phyloP scores from a whole-genome alignment of 1,140 invertebrate genomes.

The Tenebrio molitor region DNA sequence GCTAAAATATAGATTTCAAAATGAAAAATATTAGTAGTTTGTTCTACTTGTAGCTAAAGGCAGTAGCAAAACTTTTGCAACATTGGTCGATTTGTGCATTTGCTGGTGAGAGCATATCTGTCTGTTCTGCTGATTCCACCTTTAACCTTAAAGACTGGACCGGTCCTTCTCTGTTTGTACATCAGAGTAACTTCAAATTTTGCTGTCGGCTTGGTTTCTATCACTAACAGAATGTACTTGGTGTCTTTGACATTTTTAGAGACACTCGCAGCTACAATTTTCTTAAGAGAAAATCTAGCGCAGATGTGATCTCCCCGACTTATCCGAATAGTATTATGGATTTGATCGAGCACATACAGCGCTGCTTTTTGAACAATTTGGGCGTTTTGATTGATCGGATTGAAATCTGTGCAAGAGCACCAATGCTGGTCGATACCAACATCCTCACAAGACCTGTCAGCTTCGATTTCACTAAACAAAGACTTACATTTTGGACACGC shows the following conservation, averaged over 20 bases:
- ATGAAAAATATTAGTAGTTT: no score
- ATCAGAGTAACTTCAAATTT: constrained; percentile 58
- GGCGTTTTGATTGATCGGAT: constrained; percentile 63
- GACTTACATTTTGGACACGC: constrained; percentile 77
- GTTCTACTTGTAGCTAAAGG: no score
- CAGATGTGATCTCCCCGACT: constrained; percentile 65
- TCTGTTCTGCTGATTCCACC: constrained; percentile 75
- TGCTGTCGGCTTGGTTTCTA: constrained; percentile 58
- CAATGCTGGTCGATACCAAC: constrained; percentile 81
- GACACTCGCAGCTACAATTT: constrained; percentile 45
- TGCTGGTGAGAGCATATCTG: constrained; percentile 69
- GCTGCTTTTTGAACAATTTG: constrained; percentile 60
- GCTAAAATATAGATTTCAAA: no score
- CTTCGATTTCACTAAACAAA: constrained; percentile 75
- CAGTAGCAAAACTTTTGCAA: constrained; percentile 73
- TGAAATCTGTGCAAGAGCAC: constrained; percentile 79
- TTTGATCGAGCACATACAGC: constrained; percentile 65
- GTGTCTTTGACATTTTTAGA: background rate
- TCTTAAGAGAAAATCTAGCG: constrained; percentile 57
- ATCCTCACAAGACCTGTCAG: constrained; percentile 78
- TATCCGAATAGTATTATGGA: constrained; percentile 61
- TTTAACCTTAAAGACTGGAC: constrained; percentile 52
- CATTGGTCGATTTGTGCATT: constrained; percentile 68
- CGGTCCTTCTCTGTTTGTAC: constrained; percentile 45
- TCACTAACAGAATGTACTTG: constrained; percentile 50